These are phyloP conservation scores for Thryonomys swinderianus DNA, from an alignment of 2,113 vertebrate species.

Conservation along the genomic window DNA sequence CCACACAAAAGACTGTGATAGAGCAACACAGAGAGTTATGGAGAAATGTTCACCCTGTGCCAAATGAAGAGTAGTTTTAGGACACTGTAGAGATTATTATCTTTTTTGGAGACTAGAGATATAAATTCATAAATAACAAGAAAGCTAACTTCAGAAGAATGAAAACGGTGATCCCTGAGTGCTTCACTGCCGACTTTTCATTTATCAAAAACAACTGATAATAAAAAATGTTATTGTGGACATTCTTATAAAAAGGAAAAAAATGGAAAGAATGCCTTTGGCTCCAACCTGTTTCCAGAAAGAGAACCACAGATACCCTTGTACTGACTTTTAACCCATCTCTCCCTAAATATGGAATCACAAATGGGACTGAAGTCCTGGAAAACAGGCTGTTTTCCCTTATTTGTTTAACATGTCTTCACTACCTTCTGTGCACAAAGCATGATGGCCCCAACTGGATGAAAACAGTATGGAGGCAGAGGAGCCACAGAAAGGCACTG, in stretches of 20 bases:
- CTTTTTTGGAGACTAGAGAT: neutral
- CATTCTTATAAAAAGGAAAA: neutral
- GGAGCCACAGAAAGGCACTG: neutral
- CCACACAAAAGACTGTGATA: neutral
- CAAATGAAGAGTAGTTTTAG: neutral
- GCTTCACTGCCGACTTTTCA: neutral
- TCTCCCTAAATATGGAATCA: neutral
- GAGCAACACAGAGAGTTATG: neutral
- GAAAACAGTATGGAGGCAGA: neutral
- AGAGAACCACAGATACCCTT: neutral
- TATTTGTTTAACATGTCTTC: neutral
- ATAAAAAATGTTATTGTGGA: constrained; percentile 5
- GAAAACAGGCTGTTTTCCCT: neutral
- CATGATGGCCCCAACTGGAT: neutral
- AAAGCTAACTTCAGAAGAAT: constrained; percentile 9
- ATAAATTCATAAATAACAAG: neutral
- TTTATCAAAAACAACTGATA: constrained; percentile 7
- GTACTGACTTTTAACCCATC: neutral
- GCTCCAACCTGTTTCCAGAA: neutral
- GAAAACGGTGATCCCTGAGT: neutral
- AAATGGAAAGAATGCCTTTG: neutral
- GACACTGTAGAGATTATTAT: neutral
- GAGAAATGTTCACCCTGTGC: neutral
- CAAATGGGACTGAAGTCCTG: neutral
- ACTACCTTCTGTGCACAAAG: neutral